Evolutionary conservation across 1,140 invertebrate genomes (phyloP), one percentile per base, ranked within the genome.

Genomic region (Pogonomyrmex barbatus): DNA sequence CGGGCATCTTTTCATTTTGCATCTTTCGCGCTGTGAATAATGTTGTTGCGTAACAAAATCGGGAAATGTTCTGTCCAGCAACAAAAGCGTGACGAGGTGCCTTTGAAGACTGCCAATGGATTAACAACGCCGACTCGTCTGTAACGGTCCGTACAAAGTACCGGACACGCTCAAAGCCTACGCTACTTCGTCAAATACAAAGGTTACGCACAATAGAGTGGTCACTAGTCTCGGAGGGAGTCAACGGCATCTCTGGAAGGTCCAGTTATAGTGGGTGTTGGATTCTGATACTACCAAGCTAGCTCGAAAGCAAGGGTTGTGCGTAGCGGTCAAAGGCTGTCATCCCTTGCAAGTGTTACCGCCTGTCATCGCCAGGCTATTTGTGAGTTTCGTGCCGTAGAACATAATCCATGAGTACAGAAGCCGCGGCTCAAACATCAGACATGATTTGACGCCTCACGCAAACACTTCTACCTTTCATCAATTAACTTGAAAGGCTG

Each of bases 311-410:
- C 70, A 71, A 60, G 83, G 75, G 52, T 63, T 71, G 68, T 75
- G 84, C 89, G 89, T 86, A 78, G 50, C 68, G 63, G 88, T 92
- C 91, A 92, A 92, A 92, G 91, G 79, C 83, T 85, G 90, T 91
- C 87, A 89, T 89, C 84, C 73, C 42, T 65, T 62, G 85, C 91
- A 79, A 91, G 89, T 88, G 89, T 89, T 88, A 81, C 91, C 52
- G 45, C 86, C 90, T 90, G 91, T 91, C 90, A 91, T 88, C 50
- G 63, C 58, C 90, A 91, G 91, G 60, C 65, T 85, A 91, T 70
- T 71, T 60, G 68, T 47, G 58, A 87, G 50, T 60, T 60, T 73
- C 84, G 39, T 50, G 8, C 30, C 47, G 56, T 65, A 87, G 42
- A 75, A 47, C n/a, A 47, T 33, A 65, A 83, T 73, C 42, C 50